Conservation (phyloP, 2,113 vertebrate species). For the Theristicus caerulescens region DNA sequence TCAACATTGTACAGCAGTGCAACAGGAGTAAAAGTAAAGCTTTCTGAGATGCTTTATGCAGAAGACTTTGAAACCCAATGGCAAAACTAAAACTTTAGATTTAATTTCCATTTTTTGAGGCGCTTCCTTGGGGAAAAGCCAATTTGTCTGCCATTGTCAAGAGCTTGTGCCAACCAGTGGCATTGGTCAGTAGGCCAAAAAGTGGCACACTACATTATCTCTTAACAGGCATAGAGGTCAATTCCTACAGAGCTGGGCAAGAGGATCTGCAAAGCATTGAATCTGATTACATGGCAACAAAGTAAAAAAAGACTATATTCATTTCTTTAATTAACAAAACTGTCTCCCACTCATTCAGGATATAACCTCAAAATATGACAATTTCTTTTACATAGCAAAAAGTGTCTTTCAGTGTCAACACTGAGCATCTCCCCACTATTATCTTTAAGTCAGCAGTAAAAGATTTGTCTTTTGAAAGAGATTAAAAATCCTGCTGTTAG, state of each 20-base stretch:
- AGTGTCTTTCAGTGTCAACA: neutral
- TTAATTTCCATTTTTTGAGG: neutral
- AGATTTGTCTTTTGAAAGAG: slow-evolving; percentile 37
- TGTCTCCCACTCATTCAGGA: neutral
- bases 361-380: neutral
- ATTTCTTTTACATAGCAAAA: neutral
- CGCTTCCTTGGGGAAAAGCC: neutral
- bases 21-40: neutral
- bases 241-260: neutral
- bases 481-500: slow-evolving; percentile 17
- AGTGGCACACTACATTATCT: neutral
- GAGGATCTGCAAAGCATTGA: neutral
- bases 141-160: neutral
- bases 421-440: neutral
- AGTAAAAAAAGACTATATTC: neutral
- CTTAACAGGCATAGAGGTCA: neutral
- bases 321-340: neutral
- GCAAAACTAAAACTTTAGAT: neutral
- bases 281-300: neutral
- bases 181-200: neutral
- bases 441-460: slow-evolving; percentile 4
- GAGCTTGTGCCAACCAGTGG: neutral
- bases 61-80: neutral
- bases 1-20: neutral
- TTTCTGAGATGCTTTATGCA: neutral